phyloP scores from a whole-genome alignment of 1,140 invertebrate genomes.

The Camponotus vicinus region DNA sequence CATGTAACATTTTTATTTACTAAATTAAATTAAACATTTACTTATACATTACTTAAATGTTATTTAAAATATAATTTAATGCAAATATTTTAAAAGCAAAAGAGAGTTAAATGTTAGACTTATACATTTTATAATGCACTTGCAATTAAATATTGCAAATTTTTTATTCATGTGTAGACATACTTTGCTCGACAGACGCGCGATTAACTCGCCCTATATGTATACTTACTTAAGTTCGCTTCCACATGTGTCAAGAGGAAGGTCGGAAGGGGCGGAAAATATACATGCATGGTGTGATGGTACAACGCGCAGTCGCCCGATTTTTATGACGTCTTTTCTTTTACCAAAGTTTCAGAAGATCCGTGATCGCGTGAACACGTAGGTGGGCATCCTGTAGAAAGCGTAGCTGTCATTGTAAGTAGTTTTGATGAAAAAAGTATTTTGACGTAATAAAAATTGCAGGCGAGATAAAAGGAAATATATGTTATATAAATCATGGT shows the following conservation, averaged over 20 bases:
- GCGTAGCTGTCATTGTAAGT: not conserved
- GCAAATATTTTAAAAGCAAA: not conserved
- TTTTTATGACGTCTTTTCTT: conserved; percentile 2
- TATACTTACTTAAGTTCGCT: not conserved
- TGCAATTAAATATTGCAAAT: not conserved
- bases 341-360: conserved; percentile 31
- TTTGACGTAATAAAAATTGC: not conserved
- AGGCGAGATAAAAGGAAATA: not conserved
- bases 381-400: not conserved
- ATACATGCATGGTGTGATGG: not conserved
- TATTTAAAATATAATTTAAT: not conserved
- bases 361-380: not conserved
- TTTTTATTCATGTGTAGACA: not conserved
- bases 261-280: conserved; percentile 44
- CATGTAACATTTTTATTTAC: not conserved
- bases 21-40: not conserved
- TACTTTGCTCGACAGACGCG: not conserved
- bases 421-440: not conserved
- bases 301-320: conserved; percentile 38
- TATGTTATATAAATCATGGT: not conserved
- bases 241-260: conserved; percentile 9
- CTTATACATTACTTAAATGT: not conserved
- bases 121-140: not conserved
- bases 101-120: not conserved
- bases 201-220: conserved; percentile 5